Evolutionary conservation across 2,797 vertebrate species (phyloP).

Genomic region (Cuniculus paca): DNA sequence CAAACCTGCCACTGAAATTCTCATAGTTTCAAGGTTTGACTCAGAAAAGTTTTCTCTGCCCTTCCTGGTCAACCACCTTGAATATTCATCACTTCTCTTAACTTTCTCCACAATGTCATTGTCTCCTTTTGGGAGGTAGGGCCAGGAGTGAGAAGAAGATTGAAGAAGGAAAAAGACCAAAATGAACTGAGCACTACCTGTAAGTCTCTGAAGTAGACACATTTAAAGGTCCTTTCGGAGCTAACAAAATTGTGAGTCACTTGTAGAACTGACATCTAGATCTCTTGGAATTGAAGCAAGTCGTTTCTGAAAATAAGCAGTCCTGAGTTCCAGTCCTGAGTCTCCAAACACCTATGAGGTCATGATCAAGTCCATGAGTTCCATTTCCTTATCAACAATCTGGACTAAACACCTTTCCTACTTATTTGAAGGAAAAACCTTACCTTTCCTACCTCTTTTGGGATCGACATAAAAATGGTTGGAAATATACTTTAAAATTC

Average conservation of each 20-base stretch:
- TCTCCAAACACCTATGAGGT: not conserved
- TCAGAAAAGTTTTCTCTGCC: not conserved
- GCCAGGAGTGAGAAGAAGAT: not conserved
- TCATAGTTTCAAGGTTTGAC: not conserved
- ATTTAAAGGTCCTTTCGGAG: not conserved
- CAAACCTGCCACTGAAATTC: not conserved
- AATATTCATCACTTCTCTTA: not conserved
- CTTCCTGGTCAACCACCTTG: not conserved
- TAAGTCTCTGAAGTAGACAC: not conserved
- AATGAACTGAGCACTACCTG: not conserved
- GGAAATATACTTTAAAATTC: not conserved
- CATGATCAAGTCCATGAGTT: not conserved
- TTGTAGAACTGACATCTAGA: not conserved
- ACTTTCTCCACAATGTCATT: not conserved
- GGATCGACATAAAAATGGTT: not conserved
- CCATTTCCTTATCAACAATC: not conserved
- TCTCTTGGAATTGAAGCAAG: not conserved
- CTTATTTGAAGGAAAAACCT: not conserved
- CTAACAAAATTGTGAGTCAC: not conserved
- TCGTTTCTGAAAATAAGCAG: not conserved
- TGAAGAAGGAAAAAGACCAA: not conserved
- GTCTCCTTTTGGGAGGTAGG: not conserved
- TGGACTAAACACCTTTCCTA: not conserved
- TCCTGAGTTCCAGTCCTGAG: not conserved
- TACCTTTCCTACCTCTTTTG: not conserved